Base-by-base conservation (phyloP, 2,888 invertebrate species). In the Dorcus parallelipipedus region DNA sequence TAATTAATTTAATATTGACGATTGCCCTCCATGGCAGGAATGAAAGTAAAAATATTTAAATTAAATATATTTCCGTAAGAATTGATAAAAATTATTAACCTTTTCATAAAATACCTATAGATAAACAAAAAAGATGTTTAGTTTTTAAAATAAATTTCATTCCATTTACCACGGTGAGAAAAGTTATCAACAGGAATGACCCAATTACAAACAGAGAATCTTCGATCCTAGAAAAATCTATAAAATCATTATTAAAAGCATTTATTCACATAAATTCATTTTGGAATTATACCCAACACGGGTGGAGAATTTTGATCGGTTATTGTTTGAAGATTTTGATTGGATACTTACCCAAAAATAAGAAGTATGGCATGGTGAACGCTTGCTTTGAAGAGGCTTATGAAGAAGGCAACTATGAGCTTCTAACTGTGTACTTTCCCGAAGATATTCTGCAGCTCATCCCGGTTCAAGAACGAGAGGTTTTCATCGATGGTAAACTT, bases 191-290 rank as follows among this genome's bases (percentile, higher is more conserved):
- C 14, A 14, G 14, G 14, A 14, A 14, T 14, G 14, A 14, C 14
- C 52, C 1, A 17, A 42, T 4, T 39, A 51, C 4, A 54, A 47
- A 38, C 42, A 49, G 33, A 8, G 43, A 23, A n/a, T 38, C 7
- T 54, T 64, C 9, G 20, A 49, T 9, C 39, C 17, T 8, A 55
- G 49, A n/a, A 52, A 41, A 17, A 26, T 59, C 20, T 41, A 47
- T 50, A 8, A 58, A 54, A 49, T 47, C 26, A 9, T 50, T 57
- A 38, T 33, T 41, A 41, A 40, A 42, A 14, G 52, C 59, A 51
- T 40, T 43, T 4, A 47, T 23, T 61, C 58, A 47, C 14, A 51
- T 8, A n/a, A 43, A 26, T 55, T 57, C 26, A 52, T 57, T 40
- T n/a, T 54, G 20, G 56, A 55, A 41, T 51, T 54, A 3, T 59